Evolutionary conservation across 2,797 vertebrate genomes (phyloP), one percentile per base, ranked within the genome.

Genomic region (Hippoglossus hippoglossus): DNA sequence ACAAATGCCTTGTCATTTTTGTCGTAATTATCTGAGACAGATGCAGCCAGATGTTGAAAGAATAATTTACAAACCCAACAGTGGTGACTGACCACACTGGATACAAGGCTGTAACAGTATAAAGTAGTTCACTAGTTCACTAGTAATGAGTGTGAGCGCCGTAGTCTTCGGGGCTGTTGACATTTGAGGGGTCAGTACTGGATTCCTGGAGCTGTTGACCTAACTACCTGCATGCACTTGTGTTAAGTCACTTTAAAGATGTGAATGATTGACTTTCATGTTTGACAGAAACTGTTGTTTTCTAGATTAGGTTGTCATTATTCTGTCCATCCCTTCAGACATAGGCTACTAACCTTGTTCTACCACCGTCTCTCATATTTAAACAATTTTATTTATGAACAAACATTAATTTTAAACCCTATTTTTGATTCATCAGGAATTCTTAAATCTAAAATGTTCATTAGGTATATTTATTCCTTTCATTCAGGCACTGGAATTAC

Each of bases 181-280:
- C 39, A 62, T 70, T 36, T 19, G 26, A 69, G 21, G 13, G 56
- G 52, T 63, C 51, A n/a, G 13, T 6, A 21, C 4, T 47, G 4
- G 31, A 26, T 31, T 67, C 11, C 7, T 60, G 50, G n/a, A 21
- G 16, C 10, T 50, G 57, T 44, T 56, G 21, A n/a, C 13, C 15
- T 39, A 39, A 39, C 11, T 50, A 1, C 15, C 58, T n/a, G 1
- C 24, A n/a, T 10, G 8, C n/a, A 22, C 39, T 65, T 59, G 19
- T 63, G 61, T 65, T 67, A 59, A 18, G 5, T 67, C 36, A 24
- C 60, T 67, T 25, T 21, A 34, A 63, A 49, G 24, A 21, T 24
- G 16, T 52, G 7, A 54, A 5, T 31, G 19, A 22, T 39, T 39
- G 36, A 39, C 13, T 54, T 28, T 22, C 15, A 28, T 7, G n/a